Percentiles rank a stretch among this genome's conserved stretches.
Evolutionary conservation across 1,140 invertebrate species (phyloP).

Genomic region (Drosophila persimilis): DNA sequence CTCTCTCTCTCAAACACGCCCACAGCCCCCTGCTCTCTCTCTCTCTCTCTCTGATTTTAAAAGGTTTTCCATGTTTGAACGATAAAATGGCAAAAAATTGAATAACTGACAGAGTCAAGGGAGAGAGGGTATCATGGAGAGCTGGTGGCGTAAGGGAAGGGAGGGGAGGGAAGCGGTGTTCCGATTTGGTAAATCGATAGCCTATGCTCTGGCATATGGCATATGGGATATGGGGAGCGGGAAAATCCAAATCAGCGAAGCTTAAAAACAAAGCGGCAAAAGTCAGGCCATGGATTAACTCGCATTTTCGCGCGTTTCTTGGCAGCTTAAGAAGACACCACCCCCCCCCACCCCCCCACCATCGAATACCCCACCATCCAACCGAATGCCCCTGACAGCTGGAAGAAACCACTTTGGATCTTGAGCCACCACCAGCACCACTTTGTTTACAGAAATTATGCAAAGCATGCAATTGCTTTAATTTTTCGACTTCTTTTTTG

Average conservation of each 20-base stretch:
- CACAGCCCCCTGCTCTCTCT: background rate
- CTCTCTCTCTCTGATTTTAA: slow-evolving; percentile 49
- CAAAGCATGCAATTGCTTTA: slow-evolving; percentile 77
- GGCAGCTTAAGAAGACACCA: slow-evolving; percentile 36
- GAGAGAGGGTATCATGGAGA: slow-evolving; percentile 17
- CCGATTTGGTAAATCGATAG: slow-evolving; percentile 51
- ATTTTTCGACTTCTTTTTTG: slow-evolving; percentile 38
- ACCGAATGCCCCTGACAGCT: slow-evolving; percentile 1
- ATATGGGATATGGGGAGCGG: too few species aligned
- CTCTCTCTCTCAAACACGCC: background rate
- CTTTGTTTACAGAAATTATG: slow-evolving; percentile 78
- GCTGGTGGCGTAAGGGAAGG: too few species aligned
- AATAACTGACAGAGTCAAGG: slow-evolving; percentile 60
- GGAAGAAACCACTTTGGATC: background rate
- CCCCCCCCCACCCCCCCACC: background rate
- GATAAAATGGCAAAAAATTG: slow-evolving; percentile 75
- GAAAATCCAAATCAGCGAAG: slow-evolving; percentile 58
- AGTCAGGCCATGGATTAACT: slow-evolving; percentile 52
- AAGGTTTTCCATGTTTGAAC: slow-evolving; percentile 71
- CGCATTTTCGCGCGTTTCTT: slow-evolving; percentile 75
- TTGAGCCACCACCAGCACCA: slow-evolving; percentile 8
- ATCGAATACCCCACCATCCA: background rate
- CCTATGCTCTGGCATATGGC: background rate
- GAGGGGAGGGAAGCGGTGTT: background rate
- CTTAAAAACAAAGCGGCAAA: slow-evolving; percentile 57